Percentiles rank a stretch among this genome's conserved stretches.
Evolutionary conservation across 2,888 invertebrate species (phyloP).

Genomic region (Dendrolimus houi): DNA sequence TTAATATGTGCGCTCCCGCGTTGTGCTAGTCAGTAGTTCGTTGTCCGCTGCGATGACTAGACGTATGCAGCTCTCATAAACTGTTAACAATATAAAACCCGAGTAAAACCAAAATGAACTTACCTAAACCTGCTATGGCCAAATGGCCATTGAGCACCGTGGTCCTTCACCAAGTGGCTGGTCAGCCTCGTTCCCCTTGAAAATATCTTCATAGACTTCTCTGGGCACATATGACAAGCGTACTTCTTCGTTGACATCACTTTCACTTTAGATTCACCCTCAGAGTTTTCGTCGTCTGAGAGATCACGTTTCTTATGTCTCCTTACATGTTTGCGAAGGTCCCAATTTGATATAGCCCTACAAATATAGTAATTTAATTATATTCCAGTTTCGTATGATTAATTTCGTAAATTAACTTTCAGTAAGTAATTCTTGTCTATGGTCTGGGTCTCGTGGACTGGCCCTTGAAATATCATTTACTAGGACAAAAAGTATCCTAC

Average conservation of each 20-base stretch:
- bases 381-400: no score
- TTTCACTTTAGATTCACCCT: slow-evolving; percentile 30
- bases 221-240: slow-evolving; percentile 85
- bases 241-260: slow-evolving; percentile 45
- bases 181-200: slow-evolving; percentile 81
- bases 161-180: slow-evolving; percentile 82
- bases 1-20: no score
- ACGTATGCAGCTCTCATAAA: no score
- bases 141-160: slow-evolving; percentile 83
- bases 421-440: no score
- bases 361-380: slow-evolving; percentile 4
- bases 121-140: slow-evolving; percentile 86
- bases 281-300: slow-evolving; percentile 21
- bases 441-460: no score
- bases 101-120: slow-evolving; percentile 17
- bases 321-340: slow-evolving; percentile 75
- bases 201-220: slow-evolving; percentile 67
- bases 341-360: slow-evolving; percentile 77
- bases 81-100: no score
- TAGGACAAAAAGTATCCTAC: no score
- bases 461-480: no score
- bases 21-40: no score
- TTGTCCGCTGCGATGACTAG: no score
- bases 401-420: no score
- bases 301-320: slow-evolving; percentile 45